Evolutionary conservation across 1,140 invertebrate species (phyloP).

Genomic region (Calliopsis andreniformis): DNA sequence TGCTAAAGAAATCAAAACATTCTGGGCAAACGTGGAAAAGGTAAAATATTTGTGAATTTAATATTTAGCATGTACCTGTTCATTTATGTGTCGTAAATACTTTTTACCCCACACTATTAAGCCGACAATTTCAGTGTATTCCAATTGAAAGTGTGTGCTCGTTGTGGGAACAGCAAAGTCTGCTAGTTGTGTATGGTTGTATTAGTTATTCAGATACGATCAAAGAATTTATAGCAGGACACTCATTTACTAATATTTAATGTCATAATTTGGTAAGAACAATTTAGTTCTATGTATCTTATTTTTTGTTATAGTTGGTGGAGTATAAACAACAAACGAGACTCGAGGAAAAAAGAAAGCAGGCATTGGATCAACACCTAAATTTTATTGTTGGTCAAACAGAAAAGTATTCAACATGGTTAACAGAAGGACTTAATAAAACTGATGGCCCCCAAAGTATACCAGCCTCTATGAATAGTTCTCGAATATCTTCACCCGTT

Average conservation of each 20-base stretch:
- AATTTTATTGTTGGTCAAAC: slow-evolving; percentile 99
- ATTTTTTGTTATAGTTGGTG: slow-evolving; percentile 85
- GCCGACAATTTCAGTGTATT: slow-evolving; percentile 76
- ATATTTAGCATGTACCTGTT: slow-evolving; percentile 17
- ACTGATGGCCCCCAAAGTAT: slow-evolving; percentile 78
- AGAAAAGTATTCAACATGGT: slow-evolving; percentile 96
- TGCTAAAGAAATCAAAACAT: slow-evolving; percentile 96
- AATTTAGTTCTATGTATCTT: neutral
- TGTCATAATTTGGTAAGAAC: neutral
- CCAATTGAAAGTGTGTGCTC: slow-evolving; percentile 79
- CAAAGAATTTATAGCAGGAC: slow-evolving; percentile 66
- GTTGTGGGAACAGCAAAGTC: slow-evolving; percentile 79
- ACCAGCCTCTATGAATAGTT: slow-evolving; percentile 81
- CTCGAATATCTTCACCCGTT: slow-evolving; percentile 78
- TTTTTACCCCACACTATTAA: slow-evolving; percentile 79
- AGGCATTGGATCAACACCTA: slow-evolving; percentile 97
- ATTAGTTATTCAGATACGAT: slow-evolving; percentile 43
- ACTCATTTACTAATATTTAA: slow-evolving; percentile 37
- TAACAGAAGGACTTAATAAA: slow-evolving; percentile 91
- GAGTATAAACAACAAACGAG: slow-evolving; percentile 96
- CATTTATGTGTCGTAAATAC: slow-evolving; percentile 2
- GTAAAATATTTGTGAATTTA: slow-evolving; percentile 74
- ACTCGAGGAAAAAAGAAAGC: slow-evolving; percentile 96
- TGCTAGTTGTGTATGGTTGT: slow-evolving; percentile 64
- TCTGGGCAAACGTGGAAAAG: slow-evolving; percentile 98